A percentile compares a stretch with the other conserved stretches of the same genome.
Conservation (phyloP, 2,888 invertebrate genomes). For the Steromphala cineraria region DNA sequence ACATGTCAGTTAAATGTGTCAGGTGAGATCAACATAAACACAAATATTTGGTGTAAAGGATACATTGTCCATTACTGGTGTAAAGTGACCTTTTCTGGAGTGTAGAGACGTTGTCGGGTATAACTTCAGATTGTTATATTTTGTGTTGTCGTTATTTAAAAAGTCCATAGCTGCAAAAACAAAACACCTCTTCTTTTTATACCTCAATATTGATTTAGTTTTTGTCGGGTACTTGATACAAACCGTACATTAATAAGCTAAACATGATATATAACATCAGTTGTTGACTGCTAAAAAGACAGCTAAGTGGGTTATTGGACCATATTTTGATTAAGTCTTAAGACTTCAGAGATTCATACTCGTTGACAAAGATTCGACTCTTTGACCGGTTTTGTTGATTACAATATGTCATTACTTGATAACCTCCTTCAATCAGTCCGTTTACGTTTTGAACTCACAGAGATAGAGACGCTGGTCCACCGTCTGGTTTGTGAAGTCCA, state of each 20-base stretch:
- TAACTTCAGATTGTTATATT: conserved; percentile 38
- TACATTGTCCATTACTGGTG: conserved; percentile 57
- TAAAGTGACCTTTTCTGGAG: conserved; percentile 32
- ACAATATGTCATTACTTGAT: too few relatives aligned
- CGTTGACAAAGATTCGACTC: too few relatives aligned
- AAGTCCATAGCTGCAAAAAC: conserved; percentile 36
- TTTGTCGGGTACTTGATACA: too few relatives aligned
- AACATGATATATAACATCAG: too few relatives aligned
- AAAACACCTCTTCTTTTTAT: neutral
- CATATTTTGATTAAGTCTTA: too few relatives aligned
- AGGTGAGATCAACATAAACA: neutral
- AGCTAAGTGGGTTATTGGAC: too few relatives aligned
- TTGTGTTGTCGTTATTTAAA: conserved; percentile 41
- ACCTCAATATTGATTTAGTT: too few relatives aligned
- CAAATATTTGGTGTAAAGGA: conserved; percentile 33
- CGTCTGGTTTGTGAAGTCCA: neutral
- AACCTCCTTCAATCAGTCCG: too few relatives aligned
- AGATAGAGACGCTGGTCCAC: neutral
- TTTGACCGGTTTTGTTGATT: too few relatives aligned
- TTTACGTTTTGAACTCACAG: neutral
- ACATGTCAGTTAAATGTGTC: neutral
- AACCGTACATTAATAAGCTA: too few relatives aligned
- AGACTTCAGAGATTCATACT: too few relatives aligned
- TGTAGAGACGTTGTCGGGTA: conserved; percentile 33
- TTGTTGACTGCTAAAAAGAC: too few relatives aligned